Conservation (phyloP, 2,888 invertebrate genomes). For the Tenthredo distinguenda region DNA sequence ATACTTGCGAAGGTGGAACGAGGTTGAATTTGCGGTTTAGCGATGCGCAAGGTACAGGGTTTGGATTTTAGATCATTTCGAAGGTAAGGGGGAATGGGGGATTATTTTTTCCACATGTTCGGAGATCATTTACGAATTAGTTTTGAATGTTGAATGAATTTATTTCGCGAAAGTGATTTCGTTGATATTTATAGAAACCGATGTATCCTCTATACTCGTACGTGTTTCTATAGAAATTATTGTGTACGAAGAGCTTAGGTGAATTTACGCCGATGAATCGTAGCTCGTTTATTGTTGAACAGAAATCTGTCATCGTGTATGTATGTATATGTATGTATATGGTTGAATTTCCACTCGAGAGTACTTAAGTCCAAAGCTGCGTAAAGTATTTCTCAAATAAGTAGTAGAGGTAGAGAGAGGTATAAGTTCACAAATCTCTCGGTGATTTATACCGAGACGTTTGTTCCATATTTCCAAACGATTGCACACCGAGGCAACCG, state of each 20-base stretch:
- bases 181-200: neutral
- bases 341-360: neutral
- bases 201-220: neutral
- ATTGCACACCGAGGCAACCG: slow-evolving; percentile 27
- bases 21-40: neutral
- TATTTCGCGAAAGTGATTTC: neutral
- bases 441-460: slow-evolving; percentile 35
- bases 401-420: neutral
- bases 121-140: neutral
- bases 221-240: neutral
- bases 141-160: neutral
- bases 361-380: slow-evolving; percentile 18
- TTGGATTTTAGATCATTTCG: too few relatives aligned
- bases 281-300: slow-evolving; percentile 3
- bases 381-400: slow-evolving; percentile 35
- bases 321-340: too few relatives aligned
- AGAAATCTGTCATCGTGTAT: neutral
- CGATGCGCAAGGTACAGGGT: neutral
- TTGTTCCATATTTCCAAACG: slow-evolving; percentile 45
- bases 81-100: too few relatives aligned
- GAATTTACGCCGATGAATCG: neutral
- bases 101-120: too few relatives aligned
- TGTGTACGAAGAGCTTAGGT: neutral
- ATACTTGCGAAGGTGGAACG: neutral
- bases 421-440: slow-evolving; percentile 40